phyloP scores from a whole-genome alignment of 2,888 invertebrate genomes.

The Creontiades dilutus region DNA sequence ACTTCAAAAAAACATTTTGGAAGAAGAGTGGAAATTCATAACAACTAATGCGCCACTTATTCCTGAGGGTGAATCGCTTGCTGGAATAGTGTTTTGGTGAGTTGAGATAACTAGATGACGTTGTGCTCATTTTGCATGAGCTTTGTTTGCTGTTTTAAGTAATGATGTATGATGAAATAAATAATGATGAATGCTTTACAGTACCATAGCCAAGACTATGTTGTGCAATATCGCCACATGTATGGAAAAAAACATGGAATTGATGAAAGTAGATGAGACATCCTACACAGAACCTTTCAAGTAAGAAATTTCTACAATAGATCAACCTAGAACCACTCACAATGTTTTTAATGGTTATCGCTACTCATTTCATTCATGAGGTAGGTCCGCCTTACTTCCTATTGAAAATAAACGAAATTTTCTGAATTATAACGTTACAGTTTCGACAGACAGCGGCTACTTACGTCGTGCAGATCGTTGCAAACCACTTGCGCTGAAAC shows the following conservation, averaged over 20 bases:
- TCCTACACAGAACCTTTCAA: background rate
- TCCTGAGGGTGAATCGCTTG: constrained; percentile 82
- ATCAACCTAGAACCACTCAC: background rate
- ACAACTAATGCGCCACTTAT: constrained; percentile 88
- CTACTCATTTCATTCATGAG: too few relatives aligned
- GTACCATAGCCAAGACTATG: constrained; percentile 64
- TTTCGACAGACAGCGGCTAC: constrained; percentile 79
- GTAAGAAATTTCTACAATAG: background rate
- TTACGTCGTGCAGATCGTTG: constrained; percentile 86
- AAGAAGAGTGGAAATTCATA: constrained; percentile 93
- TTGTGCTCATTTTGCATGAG: background rate
- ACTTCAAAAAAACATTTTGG: constrained; percentile 87
- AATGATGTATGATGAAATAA: background rate
- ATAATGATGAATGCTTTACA: background rate
- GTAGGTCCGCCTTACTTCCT: background rate
- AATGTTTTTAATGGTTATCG: too few relatives aligned
- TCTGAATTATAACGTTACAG: background rate
- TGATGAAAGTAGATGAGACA: constrained; percentile 4
- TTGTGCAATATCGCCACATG: constrained; percentile 47
- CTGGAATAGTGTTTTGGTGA: constrained; percentile 89
- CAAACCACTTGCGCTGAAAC: constrained; percentile 89
- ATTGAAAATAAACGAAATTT: too few relatives aligned
- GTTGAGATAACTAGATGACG: constrained; percentile 74
- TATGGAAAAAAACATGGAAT: constrained; percentile 52
- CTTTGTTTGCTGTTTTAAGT: background rate